Base-by-base conservation (phyloP, 2,797 vertebrate species). In the Crenuchus spilurus region DNA sequence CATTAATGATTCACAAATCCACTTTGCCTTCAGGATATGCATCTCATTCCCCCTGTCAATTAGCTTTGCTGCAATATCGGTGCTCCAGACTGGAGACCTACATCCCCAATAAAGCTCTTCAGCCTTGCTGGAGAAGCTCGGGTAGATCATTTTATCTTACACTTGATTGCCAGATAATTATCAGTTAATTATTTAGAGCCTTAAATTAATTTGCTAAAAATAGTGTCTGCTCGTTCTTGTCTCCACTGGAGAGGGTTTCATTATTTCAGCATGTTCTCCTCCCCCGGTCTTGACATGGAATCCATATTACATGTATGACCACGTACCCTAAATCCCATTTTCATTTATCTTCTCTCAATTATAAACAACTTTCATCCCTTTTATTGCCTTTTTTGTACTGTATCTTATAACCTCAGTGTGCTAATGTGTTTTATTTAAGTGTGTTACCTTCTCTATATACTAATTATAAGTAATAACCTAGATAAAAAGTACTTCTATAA, bases 171-270 rank as follows among this genome's bases (percentile, higher is more conserved):
- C 90, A 92, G 91, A 92, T 92, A 91, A 93, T 93, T 92, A 93
- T 92, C 90, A 90, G 89, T 92, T 93, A 92, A 94, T 93, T 93
- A 93, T 94, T 93, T 92, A 92, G 88, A 90, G 88, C 82, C 88
- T 92, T 91, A 92, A 91, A 92, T 93, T 88, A 92, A 93, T 92
- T 91, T 89, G 86, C 92, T 91, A 92, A 92, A 93, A 92, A 94
- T 93, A 92, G 93, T 82, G 72, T 75, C 81, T 82, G 76, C 85
- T 86, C 82, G 84, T 79, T 73, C 82, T 83, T 70, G 85, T 91
- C 88, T 87, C 89, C 86, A 83, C 28, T 85, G 87, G 88, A 90
- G 84, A 92, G 80, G 26, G 80, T 87, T 91, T 85, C 88, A 87
- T 91, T 90, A 84, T 88, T 84, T 67, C 58, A 83, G 46, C 33